These are phyloP conservation scores for Ranitomeya imitator DNA, from an alignment of 2,113 vertebrate genomes.

Conservation along the genomic window DNA sequence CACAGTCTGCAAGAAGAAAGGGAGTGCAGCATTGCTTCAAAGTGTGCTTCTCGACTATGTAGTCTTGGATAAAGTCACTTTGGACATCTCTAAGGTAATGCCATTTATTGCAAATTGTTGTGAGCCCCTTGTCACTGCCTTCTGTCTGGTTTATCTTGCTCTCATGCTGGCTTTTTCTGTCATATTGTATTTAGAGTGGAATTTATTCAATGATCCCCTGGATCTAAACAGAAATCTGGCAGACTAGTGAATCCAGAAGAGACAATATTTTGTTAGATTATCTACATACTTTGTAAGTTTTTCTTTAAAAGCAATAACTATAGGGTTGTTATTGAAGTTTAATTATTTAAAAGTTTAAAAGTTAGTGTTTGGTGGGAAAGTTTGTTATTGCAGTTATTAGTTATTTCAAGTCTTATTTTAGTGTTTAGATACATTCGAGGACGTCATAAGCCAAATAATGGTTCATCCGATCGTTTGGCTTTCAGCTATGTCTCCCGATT, in stretches of 20 bases:
- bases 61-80: neutral
- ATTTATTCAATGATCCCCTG: neutral
- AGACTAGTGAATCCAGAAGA: neutral
- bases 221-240: neutral
- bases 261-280: neutral
- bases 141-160: neutral
- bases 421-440: too few species aligned
- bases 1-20: slow-evolving; percentile 24
- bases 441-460: too few species aligned
- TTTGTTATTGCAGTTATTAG: too few species aligned
- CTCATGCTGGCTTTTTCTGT: neutral
- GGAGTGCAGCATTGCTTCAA: neutral
- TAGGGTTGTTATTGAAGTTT: neutral
- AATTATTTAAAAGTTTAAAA: too few species aligned
- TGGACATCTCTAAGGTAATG: slow-evolving; percentile 27
- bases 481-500: too few species aligned
- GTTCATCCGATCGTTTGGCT: too few species aligned
- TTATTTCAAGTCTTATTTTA: neutral
- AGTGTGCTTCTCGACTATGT: neutral
- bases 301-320: neutral
- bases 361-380: neutral
- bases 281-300: neutral
- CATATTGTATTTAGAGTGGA: neutral
- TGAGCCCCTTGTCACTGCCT: neutral
- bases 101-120: neutral